These are phyloP conservation scores for Crioceris asparagi DNA, from an alignment of 2,888 invertebrate genomes.

Conservation along the genomic window DNA sequence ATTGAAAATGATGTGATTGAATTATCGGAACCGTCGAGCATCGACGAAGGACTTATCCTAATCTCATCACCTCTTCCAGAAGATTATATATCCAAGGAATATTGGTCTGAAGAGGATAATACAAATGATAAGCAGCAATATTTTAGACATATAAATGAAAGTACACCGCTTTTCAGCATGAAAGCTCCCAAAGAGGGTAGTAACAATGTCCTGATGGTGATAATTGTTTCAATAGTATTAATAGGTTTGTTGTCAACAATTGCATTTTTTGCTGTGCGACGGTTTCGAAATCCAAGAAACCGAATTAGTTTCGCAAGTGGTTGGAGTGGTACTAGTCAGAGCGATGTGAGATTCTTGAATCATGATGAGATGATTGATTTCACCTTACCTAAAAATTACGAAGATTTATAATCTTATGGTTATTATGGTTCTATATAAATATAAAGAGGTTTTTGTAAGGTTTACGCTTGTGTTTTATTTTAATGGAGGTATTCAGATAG, in stretches of 20 bases:
- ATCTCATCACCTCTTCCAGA: conserved; percentile 6
- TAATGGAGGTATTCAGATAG: too few species aligned
- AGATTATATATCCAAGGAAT: conserved; percentile 10
- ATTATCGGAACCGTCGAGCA: conserved; percentile 9
- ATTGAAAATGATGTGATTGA: conserved; percentile 7
- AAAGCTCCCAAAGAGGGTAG: neutral
- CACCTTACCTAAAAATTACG: too few species aligned
- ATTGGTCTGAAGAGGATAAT: conserved; percentile 15
- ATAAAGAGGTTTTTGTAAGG: too few species aligned
- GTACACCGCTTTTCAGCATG: conserved; percentile 11
- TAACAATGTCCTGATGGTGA: conserved; percentile 8
- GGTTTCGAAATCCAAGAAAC: conserved; percentile 10
- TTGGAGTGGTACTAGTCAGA: conserved; percentile 33
- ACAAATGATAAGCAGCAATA: conserved; percentile 9
- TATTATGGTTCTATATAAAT: too few species aligned
- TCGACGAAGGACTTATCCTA: conserved; percentile 10
- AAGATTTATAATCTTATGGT: too few species aligned
- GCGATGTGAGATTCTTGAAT: conserved; percentile 47
- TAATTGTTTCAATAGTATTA: conserved; percentile 5
- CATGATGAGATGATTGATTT: conserved; percentile 46
- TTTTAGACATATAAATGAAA: conserved; percentile 11
- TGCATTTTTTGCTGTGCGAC: conserved; percentile 8
- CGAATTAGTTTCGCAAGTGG: conserved; percentile 20
- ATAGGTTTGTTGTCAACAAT: conserved; percentile 8
- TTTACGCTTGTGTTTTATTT: too few species aligned